Evolutionary conservation across 1,140 invertebrate genomes (phyloP).

Genomic region (Zaprionus kolodkinae): DNA sequence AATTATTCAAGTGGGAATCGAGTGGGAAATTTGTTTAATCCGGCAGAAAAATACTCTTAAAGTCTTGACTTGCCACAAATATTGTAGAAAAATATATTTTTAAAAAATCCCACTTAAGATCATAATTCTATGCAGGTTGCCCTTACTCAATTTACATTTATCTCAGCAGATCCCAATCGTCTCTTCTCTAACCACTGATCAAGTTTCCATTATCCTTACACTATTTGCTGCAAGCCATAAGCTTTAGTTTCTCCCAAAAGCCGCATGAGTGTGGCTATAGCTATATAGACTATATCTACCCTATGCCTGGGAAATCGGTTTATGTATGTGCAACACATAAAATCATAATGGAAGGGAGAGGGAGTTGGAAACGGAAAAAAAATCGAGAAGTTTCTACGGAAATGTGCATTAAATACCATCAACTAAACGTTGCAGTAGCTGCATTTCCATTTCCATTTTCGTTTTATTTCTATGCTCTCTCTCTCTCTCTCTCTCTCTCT

Average conservation of each 20-base stretch:
- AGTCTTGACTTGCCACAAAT: neutral
- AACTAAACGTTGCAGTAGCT: constrained; percentile 18
- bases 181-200: neutral
- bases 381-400: constrained; percentile 22
- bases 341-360: neutral
- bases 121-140: neutral
- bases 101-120: neutral
- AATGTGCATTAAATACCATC: constrained; percentile 41
- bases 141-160: neutral
- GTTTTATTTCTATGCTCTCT: neutral
- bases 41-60: neutral
- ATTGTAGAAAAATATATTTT: neutral
- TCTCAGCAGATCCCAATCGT: neutral
- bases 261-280: neutral
- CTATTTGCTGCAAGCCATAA: neutral
- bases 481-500: constrained; percentile 16
- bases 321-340: constrained; percentile 9
- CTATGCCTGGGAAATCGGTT: neutral
- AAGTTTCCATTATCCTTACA: neutral
- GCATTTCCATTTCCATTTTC: constrained; percentile 3
- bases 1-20: neutral
- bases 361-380: neutral
- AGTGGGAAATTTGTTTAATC: neutral
- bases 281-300: neutral
- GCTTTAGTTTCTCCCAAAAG: neutral